Percentiles rank a stretch among this genome's conserved stretches.
phyloP scores from a whole-genome alignment of 2,113 vertebrate species.

The Chaetura pelagica region DNA sequence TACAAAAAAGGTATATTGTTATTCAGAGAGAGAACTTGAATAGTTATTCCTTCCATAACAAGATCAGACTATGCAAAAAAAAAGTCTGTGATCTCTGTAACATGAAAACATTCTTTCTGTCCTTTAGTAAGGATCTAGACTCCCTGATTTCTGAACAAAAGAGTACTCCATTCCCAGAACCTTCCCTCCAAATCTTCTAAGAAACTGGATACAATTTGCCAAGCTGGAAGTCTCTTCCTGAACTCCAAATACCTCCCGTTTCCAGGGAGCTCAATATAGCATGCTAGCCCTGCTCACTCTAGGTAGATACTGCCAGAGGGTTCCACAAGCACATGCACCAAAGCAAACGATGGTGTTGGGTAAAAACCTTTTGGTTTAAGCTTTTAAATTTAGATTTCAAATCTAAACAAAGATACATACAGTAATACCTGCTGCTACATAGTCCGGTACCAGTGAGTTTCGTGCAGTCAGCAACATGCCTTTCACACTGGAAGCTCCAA shows the following conservation, averaged over 20 bases:
- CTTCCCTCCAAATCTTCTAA: neutral
- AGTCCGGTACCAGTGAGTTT: neutral
- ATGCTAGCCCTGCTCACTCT: neutral
- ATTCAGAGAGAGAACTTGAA: neutral
- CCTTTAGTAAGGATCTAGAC: neutral
- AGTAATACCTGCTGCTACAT: neutral
- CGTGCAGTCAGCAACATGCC: accelerated
- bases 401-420: neutral
- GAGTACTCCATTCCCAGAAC: neutral
- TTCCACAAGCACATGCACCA: neutral
- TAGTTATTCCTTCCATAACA: neutral
- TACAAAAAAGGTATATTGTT: neutral
- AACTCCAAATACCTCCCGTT: neutral
- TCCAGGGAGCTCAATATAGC: neutral
- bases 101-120: neutral
- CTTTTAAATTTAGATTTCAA: neutral
- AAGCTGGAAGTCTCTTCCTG: neutral
- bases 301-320: accelerated
- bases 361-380: neutral
- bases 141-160: neutral
- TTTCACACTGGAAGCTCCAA: neutral
- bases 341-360: neutral
- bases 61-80: neutral
- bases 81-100: neutral
- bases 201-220: neutral